phyloP scores from a whole-genome alignment of 2,113 vertebrate species.

The Zootoca vivipara region DNA sequence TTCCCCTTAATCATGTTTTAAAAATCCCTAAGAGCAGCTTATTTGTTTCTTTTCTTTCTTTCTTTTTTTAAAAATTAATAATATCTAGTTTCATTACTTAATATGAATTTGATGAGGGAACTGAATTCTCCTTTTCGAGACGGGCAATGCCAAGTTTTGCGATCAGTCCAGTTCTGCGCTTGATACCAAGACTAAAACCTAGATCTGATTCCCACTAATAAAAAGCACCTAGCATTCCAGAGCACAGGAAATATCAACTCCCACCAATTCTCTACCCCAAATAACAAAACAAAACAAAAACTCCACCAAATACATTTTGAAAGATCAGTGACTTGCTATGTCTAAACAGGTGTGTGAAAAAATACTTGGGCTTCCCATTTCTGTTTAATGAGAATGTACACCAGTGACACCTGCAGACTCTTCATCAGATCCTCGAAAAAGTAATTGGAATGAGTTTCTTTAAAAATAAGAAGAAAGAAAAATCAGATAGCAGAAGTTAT shows the following conservation, averaged over 20 bases:
- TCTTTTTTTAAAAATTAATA: too few relatives aligned
- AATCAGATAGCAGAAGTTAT: neutral
- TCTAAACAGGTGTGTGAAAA: neutral
- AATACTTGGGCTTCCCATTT: slow-evolving; percentile 1
- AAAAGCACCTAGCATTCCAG: neutral
- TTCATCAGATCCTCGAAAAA: neutral
- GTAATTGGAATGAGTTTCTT: neutral
- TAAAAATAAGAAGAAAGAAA: neutral
- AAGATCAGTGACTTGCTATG: neutral
- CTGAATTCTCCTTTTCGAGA: neutral
- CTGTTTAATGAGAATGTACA: neutral
- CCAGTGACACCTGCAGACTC: slow-evolving; percentile 2
- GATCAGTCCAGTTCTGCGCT: neutral
- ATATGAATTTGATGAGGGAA: neutral
- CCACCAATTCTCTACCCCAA: too few relatives aligned
- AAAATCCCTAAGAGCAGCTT: neutral
- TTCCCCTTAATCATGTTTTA: too few relatives aligned
- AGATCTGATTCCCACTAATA: neutral
- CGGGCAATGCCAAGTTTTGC: neutral
- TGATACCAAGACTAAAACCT: neutral
- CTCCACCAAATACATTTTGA: neutral
- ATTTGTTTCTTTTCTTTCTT: neutral
- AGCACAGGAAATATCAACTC: neutral
- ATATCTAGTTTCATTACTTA: too few relatives aligned
- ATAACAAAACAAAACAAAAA: too few relatives aligned